Base-by-base conservation (phyloP, 2,888 invertebrate species). In the Salticus scenicus region DNA sequence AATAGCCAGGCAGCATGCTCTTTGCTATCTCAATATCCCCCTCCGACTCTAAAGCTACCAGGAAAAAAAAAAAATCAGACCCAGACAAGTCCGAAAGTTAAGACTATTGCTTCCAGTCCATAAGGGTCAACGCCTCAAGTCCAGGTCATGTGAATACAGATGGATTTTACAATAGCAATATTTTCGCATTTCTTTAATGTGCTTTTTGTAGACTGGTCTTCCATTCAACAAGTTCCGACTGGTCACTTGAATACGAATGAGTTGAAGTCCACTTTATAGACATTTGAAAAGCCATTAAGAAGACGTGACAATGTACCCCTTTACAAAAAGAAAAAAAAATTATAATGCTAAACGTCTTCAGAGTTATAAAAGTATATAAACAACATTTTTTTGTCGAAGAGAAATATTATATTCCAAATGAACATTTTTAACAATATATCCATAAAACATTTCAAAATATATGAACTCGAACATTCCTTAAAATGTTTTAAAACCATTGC, bases 91-190 rank as follows among this genome's bases (percentile, higher is more conserved):
- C 37, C 67, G 30, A 67, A 67, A 31, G 31, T 33, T 37, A 67
- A 67, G 67, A n/a, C 20, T 20, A n/a, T 67, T 33, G 31, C 24
- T 33, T 24, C 20, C 67, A 20, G 67, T 42, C 57, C 41, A 57
- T 37, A 47, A 83, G 70, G 83, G 83, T 77, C 83, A 72, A 66
- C 72, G 77, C 14, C 82, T 82, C 47, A 24, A 12, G 73, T 66
- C 67, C 64, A 42, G 74, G 74, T 81, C 69, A 69, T 51, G 74
- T 70, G 57, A 83, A 67, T 31, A 71, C 51, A 37, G 83, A 67
- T 77, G 30, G 83, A 5, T 71, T n/a, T n/a, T 66, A 51, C 51
- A 20, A 37, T 72, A 7, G 41, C 24, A 74, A 27, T 63, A 10
- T 30, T 30, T 66, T 63, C 27, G n/a, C 57, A 24, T 57, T n/a